Percentiles rank a stretch among this genome's conserved stretches.
These are phyloP conservation scores for Danio aesculapii DNA, from an alignment of 2,797 vertebrate genomes.

Conservation along the genomic window DNA sequence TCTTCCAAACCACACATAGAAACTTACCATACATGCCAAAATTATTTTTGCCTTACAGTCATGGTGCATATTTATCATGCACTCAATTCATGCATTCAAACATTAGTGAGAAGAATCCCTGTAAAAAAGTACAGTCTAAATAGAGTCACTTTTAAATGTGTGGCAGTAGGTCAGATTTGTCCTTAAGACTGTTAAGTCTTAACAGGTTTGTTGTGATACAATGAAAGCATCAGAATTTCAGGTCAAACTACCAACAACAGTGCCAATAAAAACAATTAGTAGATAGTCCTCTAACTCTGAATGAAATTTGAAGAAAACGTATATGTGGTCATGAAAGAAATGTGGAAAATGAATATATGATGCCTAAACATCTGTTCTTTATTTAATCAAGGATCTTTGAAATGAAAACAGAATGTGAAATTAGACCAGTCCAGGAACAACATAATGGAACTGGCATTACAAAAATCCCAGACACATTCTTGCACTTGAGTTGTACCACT, in stretches of 20 bases:
- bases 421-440: not conserved
- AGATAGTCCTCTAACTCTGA: not conserved
- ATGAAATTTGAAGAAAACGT: too few species aligned
- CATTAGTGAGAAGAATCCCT: not conserved
- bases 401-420: not conserved
- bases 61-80: not conserved
- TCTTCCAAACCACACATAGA: not conserved
- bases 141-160: not conserved
- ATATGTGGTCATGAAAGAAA: too few species aligned
- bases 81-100: not conserved
- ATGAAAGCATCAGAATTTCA: not conserved
- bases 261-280: not conserved
- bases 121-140: not conserved
- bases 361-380: not conserved
- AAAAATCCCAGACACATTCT: not conserved
- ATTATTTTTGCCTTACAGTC: not conserved
- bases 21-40: not conserved
- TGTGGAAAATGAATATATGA: too few species aligned
- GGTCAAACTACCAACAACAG: not conserved
- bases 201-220: not conserved
- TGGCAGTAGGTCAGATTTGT: not conserved
- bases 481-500: not conserved
- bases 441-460: not conserved
- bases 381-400: not conserved
- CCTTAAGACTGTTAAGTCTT: constrained; percentile 3